These are phyloP conservation scores for Luscinia luscinia DNA, from an alignment of 2,797 vertebrate genomes.

Conservation along the genomic window DNA sequence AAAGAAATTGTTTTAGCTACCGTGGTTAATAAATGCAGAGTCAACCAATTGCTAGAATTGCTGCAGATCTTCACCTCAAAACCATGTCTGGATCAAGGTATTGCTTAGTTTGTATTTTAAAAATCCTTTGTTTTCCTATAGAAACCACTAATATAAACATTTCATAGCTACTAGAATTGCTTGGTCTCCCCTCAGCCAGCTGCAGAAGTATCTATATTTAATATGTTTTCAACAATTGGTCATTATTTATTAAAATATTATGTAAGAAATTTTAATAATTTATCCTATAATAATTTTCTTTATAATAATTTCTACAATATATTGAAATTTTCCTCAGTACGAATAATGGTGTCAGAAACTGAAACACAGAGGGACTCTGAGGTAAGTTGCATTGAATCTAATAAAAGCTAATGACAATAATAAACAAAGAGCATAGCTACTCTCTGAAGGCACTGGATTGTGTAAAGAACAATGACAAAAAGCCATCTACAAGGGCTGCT, in stretches of 20 bases:
- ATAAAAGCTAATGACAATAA: conserved; percentile 52
- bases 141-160: neutral
- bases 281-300: conserved; percentile 10
- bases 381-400: neutral
- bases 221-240: neutral
- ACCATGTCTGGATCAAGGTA: neutral
- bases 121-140: neutral
- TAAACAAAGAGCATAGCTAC: conserved; percentile 25
- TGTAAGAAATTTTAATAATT: conserved; percentile 27
- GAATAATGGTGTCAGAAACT: neutral
- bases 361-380: neutral
- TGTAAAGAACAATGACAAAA: neutral
- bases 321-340: neutral
- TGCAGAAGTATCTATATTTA: neutral
- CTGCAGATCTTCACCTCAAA: neutral
- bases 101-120: neutral
- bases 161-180: neutral
- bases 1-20: neutral
- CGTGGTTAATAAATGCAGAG: neutral
- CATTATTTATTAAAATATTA: conserved; percentile 40
- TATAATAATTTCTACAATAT: neutral
- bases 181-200: neutral
- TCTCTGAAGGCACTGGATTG: neutral
- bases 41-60: neutral
- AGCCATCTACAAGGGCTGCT: neutral